phyloP scores from a whole-genome alignment of 1,140 invertebrate species.

The Drosophila orena region DNA sequence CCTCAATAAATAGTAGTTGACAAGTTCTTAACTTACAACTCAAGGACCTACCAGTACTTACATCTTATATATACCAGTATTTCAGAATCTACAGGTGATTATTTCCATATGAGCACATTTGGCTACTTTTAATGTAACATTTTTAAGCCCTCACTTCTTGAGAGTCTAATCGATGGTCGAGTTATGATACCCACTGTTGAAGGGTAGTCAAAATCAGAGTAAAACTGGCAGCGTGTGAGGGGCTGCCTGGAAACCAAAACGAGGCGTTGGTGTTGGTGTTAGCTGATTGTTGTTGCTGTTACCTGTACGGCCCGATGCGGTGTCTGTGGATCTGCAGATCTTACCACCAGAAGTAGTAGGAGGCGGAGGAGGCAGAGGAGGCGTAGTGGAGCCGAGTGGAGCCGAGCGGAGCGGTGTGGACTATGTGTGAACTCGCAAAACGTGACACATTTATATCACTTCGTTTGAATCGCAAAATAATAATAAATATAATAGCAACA shows the following conservation, averaged over 20 bases:
- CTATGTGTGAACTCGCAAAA: slow-evolving; percentile 83
- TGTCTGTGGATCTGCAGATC: slow-evolving; percentile 38
- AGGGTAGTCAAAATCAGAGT: slow-evolving; percentile 69
- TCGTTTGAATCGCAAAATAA: slow-evolving; percentile 83
- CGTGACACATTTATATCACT: slow-evolving; percentile 84
- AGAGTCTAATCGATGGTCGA: neutral
- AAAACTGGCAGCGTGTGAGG: slow-evolving; percentile 74
- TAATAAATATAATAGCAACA: slow-evolving; percentile 82
- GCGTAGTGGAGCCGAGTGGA: slow-evolving; percentile 5
- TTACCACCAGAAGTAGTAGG: neutral
- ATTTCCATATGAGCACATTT: no score
- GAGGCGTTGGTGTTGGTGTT: slow-evolving; percentile 83
- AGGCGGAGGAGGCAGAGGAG: neutral
- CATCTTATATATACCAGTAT: neutral
- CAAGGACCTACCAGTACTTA: neutral
- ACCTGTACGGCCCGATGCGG: slow-evolving; percentile 56
- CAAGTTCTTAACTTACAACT: neutral
- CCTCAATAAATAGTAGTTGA: neutral
- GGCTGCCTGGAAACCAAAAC: slow-evolving; percentile 75
- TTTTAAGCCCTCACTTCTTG: neutral
- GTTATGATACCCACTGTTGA: neutral
- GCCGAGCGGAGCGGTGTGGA: slow-evolving; percentile 38
- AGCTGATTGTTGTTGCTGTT: slow-evolving; percentile 70
- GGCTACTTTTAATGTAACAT: no score
- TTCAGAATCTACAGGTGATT: no score